phyloP scores from a whole-genome alignment of 2,888 invertebrate genomes.

The Mactromeris polynyma region DNA sequence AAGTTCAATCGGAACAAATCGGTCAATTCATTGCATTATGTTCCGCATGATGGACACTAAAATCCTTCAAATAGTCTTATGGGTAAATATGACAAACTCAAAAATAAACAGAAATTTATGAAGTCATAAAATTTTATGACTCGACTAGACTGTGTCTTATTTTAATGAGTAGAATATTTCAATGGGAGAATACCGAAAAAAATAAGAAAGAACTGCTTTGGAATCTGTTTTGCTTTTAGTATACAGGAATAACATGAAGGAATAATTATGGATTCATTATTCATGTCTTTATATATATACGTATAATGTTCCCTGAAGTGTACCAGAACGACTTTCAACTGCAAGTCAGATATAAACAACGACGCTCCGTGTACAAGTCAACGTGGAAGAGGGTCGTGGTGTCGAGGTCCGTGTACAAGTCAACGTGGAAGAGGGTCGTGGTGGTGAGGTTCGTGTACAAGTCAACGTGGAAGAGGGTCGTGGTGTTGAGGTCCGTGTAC shows the following conservation, averaged over 20 bases:
- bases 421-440: no score
- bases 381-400: no score
- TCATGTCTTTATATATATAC: no score
- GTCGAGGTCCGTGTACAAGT: no score
- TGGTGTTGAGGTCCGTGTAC: no score
- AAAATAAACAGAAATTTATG: neutral
- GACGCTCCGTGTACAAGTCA: no score
- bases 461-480: no score
- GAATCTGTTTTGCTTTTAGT: neutral
- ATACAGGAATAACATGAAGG: neutral
- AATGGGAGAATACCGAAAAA: neutral
- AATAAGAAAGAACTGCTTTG: no score
- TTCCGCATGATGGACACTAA: neutral
- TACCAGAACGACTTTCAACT: no score
- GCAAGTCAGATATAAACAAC: no score
- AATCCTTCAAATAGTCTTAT: neutral
- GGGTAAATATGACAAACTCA: neutral
- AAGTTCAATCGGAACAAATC: neutral
- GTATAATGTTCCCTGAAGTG: no score
- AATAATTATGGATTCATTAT: neutral
- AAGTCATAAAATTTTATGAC: neutral
- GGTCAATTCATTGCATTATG: neutral
- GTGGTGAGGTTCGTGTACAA: no score
- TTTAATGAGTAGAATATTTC: neutral
- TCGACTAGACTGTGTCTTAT: neutral